These are phyloP conservation scores for Pogonomyrmex californicus DNA, from an alignment of 1,140 invertebrate genomes.

Conservation along the genomic window DNA sequence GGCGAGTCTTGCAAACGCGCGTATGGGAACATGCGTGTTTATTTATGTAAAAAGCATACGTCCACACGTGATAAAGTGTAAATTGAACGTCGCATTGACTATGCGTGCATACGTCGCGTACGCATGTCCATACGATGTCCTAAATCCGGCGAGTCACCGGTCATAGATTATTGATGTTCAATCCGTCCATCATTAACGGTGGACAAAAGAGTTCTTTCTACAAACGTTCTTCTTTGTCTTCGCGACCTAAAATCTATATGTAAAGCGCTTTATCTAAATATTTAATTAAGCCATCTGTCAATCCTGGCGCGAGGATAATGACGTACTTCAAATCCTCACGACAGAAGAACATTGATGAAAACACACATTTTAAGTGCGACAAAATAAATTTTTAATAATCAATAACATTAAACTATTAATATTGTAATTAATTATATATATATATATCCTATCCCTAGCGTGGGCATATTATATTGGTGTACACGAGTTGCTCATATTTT, in stretches of 20 bases:
- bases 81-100: conserved; percentile 21
- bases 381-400: not conserved
- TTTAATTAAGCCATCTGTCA: not conserved
- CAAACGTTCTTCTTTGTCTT: no score
- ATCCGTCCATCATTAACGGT: not conserved
- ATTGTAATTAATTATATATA: not conserved
- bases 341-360: not conserved
- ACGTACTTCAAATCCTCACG: not conserved
- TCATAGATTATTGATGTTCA: not conserved
- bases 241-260: no score
- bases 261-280: no score
- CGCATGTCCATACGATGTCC: not conserved
- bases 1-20: not conserved
- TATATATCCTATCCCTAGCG: not conserved
- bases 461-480: not conserved
- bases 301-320: not conserved
- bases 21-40: not conserved
- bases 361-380: not conserved
- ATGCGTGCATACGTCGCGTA: not conserved
- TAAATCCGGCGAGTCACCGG: not conserved
- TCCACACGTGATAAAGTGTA: conserved; percentile 13
- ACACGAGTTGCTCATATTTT: conserved; percentile 61
- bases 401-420: conserved; percentile 15
- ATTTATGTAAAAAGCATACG: conserved; percentile 47
- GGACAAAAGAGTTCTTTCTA: no score